Evolutionary conservation across 35 echinoderm and acorn worm species (phyloP).

Genomic region (Lytechinus pictus): DNA sequence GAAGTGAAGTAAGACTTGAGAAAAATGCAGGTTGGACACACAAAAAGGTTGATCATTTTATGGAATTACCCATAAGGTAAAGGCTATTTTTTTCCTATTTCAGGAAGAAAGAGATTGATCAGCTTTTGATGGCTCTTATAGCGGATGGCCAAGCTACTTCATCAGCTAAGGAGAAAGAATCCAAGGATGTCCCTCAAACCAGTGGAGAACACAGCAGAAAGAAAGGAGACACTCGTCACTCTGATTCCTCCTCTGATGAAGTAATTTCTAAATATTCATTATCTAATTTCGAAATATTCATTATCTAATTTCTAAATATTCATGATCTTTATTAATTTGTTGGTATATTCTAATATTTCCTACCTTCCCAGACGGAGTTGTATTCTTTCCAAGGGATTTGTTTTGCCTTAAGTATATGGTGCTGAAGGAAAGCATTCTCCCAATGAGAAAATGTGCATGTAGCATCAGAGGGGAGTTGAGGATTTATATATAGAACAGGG

Average conservation of each 20-base stretch:
- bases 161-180: background rate
- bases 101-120: slow-evolving; percentile 4
- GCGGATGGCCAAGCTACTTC: background rate
- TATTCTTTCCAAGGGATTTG: too few relatives aligned
- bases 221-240: background rate
- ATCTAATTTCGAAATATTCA: background rate
- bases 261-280: background rate
- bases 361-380: too few relatives aligned
- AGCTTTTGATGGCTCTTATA: background rate
- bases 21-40: background rate
- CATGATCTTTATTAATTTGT: too few relatives aligned
- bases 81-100: background rate
- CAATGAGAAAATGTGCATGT: too few relatives aligned
- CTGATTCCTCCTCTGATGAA: background rate
- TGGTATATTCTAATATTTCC: too few relatives aligned
- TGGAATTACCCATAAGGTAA: too few relatives aligned
- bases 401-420: too few relatives aligned
- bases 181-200: background rate
- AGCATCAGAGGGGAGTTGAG: too few relatives aligned
- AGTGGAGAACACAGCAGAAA: background rate
- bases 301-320: background rate
- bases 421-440: too few relatives aligned
- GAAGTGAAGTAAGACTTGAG: background rate
- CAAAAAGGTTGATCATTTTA: too few relatives aligned
- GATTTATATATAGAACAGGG: too few relatives aligned